Conservation (phyloP, 1,140 invertebrate genomes). For the Harlomillsia oculata region DNA sequence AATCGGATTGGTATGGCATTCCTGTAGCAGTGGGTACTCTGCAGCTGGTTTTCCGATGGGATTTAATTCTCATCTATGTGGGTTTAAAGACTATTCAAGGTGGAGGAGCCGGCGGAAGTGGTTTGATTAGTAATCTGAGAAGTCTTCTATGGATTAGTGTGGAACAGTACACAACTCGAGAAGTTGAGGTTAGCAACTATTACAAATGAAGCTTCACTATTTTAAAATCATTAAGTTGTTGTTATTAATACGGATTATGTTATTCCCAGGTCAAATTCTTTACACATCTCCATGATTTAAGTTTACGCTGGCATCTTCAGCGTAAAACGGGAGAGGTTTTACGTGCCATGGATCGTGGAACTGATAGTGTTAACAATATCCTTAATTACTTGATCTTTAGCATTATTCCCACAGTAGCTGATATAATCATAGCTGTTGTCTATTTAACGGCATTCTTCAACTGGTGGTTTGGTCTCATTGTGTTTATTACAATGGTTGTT, state of each 20-base stretch:
- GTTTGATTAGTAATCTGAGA: conserved; percentile 50
- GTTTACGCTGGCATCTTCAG: conserved; percentile 49
- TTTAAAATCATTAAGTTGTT: not conserved
- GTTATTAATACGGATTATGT: not conserved
- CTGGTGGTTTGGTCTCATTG: conserved; percentile 52
- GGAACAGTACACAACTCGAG: conserved; percentile 52
- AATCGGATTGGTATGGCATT: not conserved
- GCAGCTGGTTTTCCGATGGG: conserved; percentile 44
- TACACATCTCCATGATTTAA: conserved; percentile 45
- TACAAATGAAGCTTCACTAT: not conserved
- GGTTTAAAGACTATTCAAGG: conserved; percentile 50
- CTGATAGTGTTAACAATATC: conserved; percentile 50
- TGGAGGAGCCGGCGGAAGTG: conserved; percentile 42
- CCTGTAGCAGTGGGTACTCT: not conserved
- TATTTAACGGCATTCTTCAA: conserved; percentile 53
- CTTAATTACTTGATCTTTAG: conserved; percentile 44
- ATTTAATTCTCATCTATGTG: conserved; percentile 48
- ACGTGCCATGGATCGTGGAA: conserved; percentile 52
- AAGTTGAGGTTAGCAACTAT: conserved; percentile 42
- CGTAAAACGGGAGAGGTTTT: conserved; percentile 56
- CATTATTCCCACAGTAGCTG: conserved; percentile 52
- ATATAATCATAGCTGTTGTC: conserved; percentile 53
- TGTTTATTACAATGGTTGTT: conserved; percentile 51
- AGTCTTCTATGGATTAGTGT: conserved; percentile 53
- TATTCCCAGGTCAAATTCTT: conserved; percentile 42